Percentiles rank a stretch among this genome's conserved stretches.
These are phyloP conservation scores for Rhodinocichla rosea DNA, from an alignment of 2,113 vertebrate species.

Conservation along the genomic window DNA sequence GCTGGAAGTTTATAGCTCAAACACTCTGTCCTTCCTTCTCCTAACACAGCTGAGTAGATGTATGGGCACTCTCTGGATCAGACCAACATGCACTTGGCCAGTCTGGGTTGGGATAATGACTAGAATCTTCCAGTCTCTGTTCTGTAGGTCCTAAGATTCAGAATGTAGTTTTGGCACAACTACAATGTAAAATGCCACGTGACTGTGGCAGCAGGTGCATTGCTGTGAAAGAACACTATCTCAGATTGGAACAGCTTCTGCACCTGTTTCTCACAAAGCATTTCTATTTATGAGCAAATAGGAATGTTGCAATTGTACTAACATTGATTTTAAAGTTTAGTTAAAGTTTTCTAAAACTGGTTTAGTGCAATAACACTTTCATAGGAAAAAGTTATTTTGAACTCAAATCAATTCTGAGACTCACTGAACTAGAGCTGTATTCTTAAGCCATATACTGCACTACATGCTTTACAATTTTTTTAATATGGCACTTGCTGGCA, in stretches of 20 bases:
- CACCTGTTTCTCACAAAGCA: not conserved
- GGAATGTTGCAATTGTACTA: not conserved
- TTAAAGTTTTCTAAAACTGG: not conserved
- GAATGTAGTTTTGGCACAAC: constrained; percentile 17
- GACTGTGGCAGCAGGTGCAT: not conserved
- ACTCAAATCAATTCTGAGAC: not conserved
- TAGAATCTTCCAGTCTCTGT: not conserved
- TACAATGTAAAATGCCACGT: constrained; percentile 14
- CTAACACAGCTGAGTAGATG: not conserved
- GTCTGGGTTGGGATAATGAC: not conserved
- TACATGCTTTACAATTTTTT: constrained; percentile 28
- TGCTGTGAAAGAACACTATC: not conserved
- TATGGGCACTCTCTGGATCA: not conserved
- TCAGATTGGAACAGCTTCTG: constrained; percentile 8
- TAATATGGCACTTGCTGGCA: constrained; percentile 15
- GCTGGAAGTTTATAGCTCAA: not conserved
- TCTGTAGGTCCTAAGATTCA: not conserved
- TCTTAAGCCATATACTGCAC: not conserved
- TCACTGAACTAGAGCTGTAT: not conserved
- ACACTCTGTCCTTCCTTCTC: not conserved
- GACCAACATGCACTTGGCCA: not conserved
- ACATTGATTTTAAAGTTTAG: not conserved
- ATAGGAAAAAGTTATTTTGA: not conserved
- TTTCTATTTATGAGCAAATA: not conserved
- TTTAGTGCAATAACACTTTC: not conserved